Percentiles rank a stretch among this genome's conserved stretches.
Evolutionary conservation across 2,888 invertebrate species (phyloP).

Genomic region (Hirtodrosophila cameraria): DNA sequence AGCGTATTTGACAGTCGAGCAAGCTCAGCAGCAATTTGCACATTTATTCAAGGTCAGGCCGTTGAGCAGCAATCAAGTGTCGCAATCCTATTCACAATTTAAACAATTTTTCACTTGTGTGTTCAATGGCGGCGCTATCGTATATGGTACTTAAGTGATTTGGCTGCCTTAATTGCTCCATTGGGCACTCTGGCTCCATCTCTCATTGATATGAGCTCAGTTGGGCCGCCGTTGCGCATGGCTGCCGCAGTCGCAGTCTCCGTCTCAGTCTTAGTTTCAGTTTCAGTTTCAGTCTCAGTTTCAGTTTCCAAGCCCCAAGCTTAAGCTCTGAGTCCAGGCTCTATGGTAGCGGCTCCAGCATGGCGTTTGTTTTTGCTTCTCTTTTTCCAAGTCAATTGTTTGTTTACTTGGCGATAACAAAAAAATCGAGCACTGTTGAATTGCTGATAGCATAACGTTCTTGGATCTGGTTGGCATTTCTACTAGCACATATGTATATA

Average conservation of each 20-base stretch:
- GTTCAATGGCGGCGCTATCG: slow-evolving; percentile 45
- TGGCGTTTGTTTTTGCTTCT: slow-evolving; percentile 25
- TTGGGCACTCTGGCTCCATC: slow-evolving; percentile 29
- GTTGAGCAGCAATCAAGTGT: neutral
- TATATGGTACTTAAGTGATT: slow-evolving; percentile 40
- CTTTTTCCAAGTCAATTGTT: slow-evolving; percentile 44
- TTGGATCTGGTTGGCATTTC: slow-evolving; percentile 16
- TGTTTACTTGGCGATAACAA: slow-evolving; percentile 46
- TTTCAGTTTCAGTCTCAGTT: neutral
- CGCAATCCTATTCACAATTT: slow-evolving; percentile 1
- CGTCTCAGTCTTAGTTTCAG: neutral
- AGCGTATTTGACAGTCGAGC: neutral
- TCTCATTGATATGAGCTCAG: slow-evolving; percentile 23
- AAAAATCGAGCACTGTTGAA: slow-evolving; percentile 10
- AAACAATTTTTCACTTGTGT: neutral
- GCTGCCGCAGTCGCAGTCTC: neutral
- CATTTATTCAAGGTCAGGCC: neutral
- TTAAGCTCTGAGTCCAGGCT: neutral
- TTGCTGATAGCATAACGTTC: slow-evolving; percentile 23
- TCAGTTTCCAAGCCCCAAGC: neutral
- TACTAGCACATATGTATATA: slow-evolving; percentile 6
- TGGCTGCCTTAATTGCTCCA: slow-evolving; percentile 34
- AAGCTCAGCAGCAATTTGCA: neutral
- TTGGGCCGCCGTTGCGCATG: neutral
- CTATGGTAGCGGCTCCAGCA: slow-evolving; percentile 7